Evolutionary conservation across 2,797 vertebrate genomes (phyloP), one percentile per base, ranked within the genome.

Genomic region (Paedocypris micromegethes): DNA sequence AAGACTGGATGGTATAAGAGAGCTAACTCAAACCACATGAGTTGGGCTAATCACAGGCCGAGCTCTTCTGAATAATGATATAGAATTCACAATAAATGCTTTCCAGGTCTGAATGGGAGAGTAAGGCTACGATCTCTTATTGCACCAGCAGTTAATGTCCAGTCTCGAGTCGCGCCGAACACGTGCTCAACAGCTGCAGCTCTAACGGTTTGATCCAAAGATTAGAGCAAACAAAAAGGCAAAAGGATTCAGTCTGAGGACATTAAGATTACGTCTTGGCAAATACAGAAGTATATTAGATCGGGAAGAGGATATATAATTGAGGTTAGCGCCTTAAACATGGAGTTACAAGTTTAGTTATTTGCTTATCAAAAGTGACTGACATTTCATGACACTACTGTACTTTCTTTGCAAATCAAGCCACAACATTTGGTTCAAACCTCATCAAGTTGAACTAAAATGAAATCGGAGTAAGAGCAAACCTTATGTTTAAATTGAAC

Each of bases 201-300:
- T 66, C 9, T 44, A 9, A 43, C 53, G 40, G 5, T 49, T 75
- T 71, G 38, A 52, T 75, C 67, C 61, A 46, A 41, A 9, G 52
- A 62, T 70, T 48, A 57, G 39, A 66, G 55, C 9, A 51, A 65
- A 70, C 51, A 66, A 66, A 63, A 53, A 39, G 54, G 50, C 6
- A 43, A 38, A 45, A 9, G 46, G 23, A 70, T 48, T n/a, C 50
- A 46, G 55, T 41, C 8, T 44, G 5, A 56, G 7, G 37, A 9
- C 40, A 53, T 4, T 6, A 5, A 6, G 41, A 47, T 46, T 55
- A 43, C 4, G 6, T 55, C 3, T 46, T 23, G 23, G 23, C 23
- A 23, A 23, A 23, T 23, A 23, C 23, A 23, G 23, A 23, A 23
- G 23, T 23, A 23, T 23, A 23, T 23, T 23, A 23, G 23, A 23